Evolutionary conservation across 2,113 vertebrate genomes (phyloP).

Genomic region (Cichladusa arquata): DNA sequence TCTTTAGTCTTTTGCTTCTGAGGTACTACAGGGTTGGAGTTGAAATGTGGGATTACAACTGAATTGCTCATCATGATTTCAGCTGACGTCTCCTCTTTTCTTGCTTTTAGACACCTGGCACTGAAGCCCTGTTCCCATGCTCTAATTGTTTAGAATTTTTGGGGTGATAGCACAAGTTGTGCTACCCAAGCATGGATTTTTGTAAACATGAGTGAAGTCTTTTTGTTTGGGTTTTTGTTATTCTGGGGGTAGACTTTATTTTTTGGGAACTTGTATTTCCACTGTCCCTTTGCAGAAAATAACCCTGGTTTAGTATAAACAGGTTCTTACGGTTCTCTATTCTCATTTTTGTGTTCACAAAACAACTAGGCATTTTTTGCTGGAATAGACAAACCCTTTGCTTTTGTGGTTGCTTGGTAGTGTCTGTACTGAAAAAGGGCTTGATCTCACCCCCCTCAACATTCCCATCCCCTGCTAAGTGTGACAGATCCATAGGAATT

Average conservation of each 20-base stretch:
- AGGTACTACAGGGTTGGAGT: background rate
- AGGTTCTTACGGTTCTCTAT: background rate
- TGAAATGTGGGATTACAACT: background rate
- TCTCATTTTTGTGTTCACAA: background rate
- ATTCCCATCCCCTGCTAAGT: background rate
- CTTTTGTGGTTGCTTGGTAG: background rate
- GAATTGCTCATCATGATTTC: fast-evolving
- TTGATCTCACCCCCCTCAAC: background rate
- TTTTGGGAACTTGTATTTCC: background rate
- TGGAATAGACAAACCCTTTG: background rate
- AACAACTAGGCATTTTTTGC: background rate
- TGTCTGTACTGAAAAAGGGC: background rate
- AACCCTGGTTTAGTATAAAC: background rate
- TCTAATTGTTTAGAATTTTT: constrained; percentile 11
- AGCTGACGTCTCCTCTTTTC: background rate
- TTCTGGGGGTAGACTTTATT: background rate
- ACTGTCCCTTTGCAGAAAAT: background rate
- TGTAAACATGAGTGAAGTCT: background rate
- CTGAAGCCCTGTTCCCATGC: background rate
- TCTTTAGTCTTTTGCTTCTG: background rate
- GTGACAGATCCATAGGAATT: background rate
- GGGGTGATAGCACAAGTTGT: background rate
- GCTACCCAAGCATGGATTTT: background rate
- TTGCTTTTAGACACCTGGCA: background rate
- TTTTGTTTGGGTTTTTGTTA: background rate